phyloP scores from a whole-genome alignment of 2,888 invertebrate genomes.

The Polymixis flavicincta region DNA sequence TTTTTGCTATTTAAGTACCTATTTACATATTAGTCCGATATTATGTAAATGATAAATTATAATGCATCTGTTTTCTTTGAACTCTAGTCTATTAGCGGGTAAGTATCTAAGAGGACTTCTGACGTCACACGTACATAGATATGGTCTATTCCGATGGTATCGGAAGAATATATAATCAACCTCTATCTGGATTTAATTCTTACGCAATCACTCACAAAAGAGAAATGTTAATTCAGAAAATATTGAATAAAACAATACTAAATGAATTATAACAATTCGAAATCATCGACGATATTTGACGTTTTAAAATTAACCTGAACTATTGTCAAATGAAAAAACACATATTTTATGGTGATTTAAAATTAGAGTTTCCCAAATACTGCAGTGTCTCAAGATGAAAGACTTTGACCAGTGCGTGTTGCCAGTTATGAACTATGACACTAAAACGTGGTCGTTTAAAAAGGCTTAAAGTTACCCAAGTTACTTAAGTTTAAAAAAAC shows the following conservation, averaged over 20 bases:
- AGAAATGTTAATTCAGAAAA: background rate
- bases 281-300: background rate
- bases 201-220: background rate
- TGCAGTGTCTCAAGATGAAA: no score
- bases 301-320: background rate
- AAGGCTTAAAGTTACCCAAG: no score
- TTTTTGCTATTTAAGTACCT: constrained; percentile 22
- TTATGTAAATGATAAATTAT: constrained; percentile 47
- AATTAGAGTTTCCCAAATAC: background rate
- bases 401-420: no score
- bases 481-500: no score
- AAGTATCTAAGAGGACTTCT: constrained; percentile 1
- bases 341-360: background rate
- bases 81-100: constrained; percentile 9
- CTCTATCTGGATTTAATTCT: background rate
- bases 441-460: no score
- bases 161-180: background rate
- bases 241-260: no score
- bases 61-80: constrained; percentile 30
- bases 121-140: constrained; percentile 9
- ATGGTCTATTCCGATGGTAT: background rate
- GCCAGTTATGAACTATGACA: no score
- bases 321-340: background rate
- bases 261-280: background rate
- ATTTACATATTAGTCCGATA: constrained; percentile 27